Evolutionary conservation across 2,888 invertebrate genomes (phyloP).

Genomic region (Physocephala rufipes): DNA sequence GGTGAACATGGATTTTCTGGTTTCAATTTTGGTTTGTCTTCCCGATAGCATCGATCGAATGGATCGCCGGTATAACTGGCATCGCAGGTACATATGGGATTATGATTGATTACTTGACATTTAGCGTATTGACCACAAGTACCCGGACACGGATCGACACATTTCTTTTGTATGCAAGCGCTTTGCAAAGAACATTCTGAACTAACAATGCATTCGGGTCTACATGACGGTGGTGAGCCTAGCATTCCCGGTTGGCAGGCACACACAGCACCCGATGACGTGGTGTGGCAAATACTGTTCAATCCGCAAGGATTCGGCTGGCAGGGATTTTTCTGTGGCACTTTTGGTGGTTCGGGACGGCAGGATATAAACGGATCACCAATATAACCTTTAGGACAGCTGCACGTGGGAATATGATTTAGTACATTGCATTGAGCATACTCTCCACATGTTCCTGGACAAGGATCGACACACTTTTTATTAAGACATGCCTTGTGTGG

Average conservation of each 20-base stretch:
- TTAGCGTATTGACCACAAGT: slow-evolving; percentile 81
- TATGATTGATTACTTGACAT: slow-evolving; percentile 84
- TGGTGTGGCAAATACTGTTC: slow-evolving; percentile 75
- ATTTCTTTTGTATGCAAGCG: slow-evolving; percentile 79
- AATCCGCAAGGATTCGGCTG: slow-evolving; percentile 81
- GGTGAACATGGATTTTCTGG: slow-evolving; percentile 72
- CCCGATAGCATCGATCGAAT: slow-evolving; percentile 72
- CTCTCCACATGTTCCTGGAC: slow-evolving; percentile 78
- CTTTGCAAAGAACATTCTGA: slow-evolving; percentile 78
- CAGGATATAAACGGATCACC: slow-evolving; percentile 79
- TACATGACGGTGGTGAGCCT: slow-evolving; percentile 78
- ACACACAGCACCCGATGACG: slow-evolving; percentile 74
- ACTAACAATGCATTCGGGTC: slow-evolving; percentile 82
- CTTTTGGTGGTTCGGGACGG: slow-evolving; percentile 54
- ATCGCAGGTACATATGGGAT: slow-evolving; percentile 81
- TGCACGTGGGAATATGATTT: slow-evolving; percentile 79
- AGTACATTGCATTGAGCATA: slow-evolving; percentile 77
- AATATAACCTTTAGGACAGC: slow-evolving; percentile 72
- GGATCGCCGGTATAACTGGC: slow-evolving; percentile 78
- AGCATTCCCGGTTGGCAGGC: slow-evolving; percentile 76
- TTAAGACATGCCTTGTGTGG: slow-evolving; percentile 77
- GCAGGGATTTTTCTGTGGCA: slow-evolving; percentile 68
- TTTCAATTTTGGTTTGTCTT: slow-evolving; percentile 54
- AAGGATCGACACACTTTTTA: slow-evolving; percentile 77
- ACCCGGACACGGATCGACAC: slow-evolving; percentile 79